These are phyloP conservation scores for Macrosoma leucophasiata DNA, from an alignment of 2,888 invertebrate species.

Conservation along the genomic window DNA sequence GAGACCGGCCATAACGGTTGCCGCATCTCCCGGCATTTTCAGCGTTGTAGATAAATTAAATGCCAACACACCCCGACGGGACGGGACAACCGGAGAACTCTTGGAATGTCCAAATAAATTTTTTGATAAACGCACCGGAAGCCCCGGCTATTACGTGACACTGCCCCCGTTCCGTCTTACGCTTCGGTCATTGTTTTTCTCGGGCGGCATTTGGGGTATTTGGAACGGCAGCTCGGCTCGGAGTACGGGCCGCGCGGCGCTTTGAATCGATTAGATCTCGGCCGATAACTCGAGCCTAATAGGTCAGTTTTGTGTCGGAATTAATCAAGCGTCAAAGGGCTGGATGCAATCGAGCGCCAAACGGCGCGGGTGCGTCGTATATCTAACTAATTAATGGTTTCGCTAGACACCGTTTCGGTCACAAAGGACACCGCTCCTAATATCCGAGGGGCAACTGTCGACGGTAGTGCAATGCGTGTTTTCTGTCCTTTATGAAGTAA, in stretches of 20 bases:
- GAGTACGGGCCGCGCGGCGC: slow-evolving; percentile 65
- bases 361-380: slow-evolving; percentile 62
- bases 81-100: slow-evolving; percentile 57
- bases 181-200: slow-evolving; percentile 69
- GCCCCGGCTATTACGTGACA: slow-evolving; percentile 68
- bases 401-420: slow-evolving; percentile 61
- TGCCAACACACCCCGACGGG: slow-evolving; percentile 61
- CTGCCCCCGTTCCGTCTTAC: slow-evolving; percentile 56
- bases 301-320: slow-evolving; percentile 72
- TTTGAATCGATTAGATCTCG: slow-evolving; percentile 69
- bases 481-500: slow-evolving; percentile 61
- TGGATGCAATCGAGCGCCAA: slow-evolving; percentile 61
- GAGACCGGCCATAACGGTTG: slow-evolving; percentile 59
- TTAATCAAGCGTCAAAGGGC: slow-evolving; percentile 72
- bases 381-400: slow-evolving; percentile 73
- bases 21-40: slow-evolving; percentile 59
- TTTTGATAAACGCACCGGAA: slow-evolving; percentile 73
- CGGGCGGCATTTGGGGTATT: slow-evolving; percentile 55
- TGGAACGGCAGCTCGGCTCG: slow-evolving; percentile 51
- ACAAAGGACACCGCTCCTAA: slow-evolving; percentile 62
- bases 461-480: slow-evolving; percentile 36
- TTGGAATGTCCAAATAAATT: slow-evolving; percentile 70
- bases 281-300: slow-evolving; percentile 59
- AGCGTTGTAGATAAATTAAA: slow-evolving; percentile 72
- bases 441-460: slow-evolving; percentile 2